A percentile compares a stretch with the other conserved stretches of the same genome.
Conservation (phyloP, 2,113 vertebrate genomes). For the Peromyscus leucopus region DNA sequence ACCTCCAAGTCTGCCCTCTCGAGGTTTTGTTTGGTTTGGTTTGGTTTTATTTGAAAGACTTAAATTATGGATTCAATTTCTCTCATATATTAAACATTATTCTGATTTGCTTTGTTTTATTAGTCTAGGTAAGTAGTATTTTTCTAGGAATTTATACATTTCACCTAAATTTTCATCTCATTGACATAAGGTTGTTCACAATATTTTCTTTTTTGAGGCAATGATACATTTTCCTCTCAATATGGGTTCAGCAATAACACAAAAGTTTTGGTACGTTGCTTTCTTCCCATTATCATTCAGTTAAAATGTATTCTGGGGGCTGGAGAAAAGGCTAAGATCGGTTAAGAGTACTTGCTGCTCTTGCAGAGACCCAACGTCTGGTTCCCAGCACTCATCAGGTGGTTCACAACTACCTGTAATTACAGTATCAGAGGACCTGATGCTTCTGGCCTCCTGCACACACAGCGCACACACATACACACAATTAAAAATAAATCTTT, state of each 20-base stretch:
- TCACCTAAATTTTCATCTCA: conserved; percentile 4
- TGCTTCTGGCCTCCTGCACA: background rate
- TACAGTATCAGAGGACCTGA: background rate
- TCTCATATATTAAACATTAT: conserved; percentile 37
- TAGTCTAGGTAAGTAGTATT: background rate
- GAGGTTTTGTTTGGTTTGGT: background rate
- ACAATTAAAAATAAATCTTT: background rate
- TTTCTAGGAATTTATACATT: conserved; percentile 19
- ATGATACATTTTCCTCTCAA: background rate
- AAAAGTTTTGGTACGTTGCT: conserved; percentile 10
- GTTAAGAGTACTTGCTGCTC: background rate
- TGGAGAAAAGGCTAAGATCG: background rate
- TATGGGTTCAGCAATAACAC: background rate
- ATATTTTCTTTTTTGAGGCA: conserved; percentile 36
- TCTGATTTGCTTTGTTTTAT: conserved; percentile 7
- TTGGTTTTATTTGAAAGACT: background rate
- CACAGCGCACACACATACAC: background rate
- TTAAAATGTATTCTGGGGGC: background rate
- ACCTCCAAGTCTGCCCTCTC: background rate
- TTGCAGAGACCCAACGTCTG: background rate
- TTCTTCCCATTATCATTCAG: conserved; percentile 13
- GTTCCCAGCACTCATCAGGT: background rate
- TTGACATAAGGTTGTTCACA: background rate
- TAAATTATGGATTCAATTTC: conserved; percentile 22
- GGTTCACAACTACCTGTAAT: background rate